Conservation (phyloP, 2,797 vertebrate species). For the Chanos chanos region DNA sequence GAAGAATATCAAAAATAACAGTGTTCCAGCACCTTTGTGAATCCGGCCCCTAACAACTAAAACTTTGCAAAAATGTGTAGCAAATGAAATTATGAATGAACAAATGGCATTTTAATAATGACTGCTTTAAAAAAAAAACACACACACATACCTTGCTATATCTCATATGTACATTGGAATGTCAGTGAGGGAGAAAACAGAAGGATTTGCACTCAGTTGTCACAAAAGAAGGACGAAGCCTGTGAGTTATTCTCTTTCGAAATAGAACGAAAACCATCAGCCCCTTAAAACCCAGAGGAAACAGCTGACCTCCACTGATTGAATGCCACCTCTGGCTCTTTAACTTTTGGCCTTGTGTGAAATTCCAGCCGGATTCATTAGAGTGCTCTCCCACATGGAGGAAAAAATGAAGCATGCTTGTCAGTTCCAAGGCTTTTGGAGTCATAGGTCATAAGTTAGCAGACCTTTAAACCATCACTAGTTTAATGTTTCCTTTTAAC, state of each 20-base stretch:
- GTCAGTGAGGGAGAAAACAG: no score
- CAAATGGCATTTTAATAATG: no score
- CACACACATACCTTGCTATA: background rate
- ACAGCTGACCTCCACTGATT: conserved; percentile 6
- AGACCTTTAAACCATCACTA: conserved; percentile 41
- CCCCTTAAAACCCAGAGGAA: background rate
- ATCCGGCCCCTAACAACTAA: no score
- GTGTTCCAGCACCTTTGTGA: no score
- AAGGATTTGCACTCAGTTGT: conserved; percentile 2
- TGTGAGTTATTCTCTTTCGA: background rate
- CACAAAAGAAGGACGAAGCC: background rate
- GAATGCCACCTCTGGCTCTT: background rate
- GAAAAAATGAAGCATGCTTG: background rate
- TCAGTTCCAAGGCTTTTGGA: conserved; percentile 30
- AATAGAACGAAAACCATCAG: background rate
- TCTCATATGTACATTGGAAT: no score
- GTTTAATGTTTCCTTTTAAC: conserved; percentile 44
- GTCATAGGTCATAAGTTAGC: conserved; percentile 47
- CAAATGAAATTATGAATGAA: no score
- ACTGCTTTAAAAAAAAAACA: no score
- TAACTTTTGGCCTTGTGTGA: conserved; percentile 10
- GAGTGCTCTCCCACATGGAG: conserved; percentile 3
- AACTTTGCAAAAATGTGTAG: no score
- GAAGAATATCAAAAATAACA: no score
- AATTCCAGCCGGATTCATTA: conserved; percentile 24